A percentile compares a stretch with the other conserved stretches of the same genome.
Evolutionary conservation across 2,113 vertebrate genomes (phyloP).

Genomic region (Urocynchramus pylzowi): DNA sequence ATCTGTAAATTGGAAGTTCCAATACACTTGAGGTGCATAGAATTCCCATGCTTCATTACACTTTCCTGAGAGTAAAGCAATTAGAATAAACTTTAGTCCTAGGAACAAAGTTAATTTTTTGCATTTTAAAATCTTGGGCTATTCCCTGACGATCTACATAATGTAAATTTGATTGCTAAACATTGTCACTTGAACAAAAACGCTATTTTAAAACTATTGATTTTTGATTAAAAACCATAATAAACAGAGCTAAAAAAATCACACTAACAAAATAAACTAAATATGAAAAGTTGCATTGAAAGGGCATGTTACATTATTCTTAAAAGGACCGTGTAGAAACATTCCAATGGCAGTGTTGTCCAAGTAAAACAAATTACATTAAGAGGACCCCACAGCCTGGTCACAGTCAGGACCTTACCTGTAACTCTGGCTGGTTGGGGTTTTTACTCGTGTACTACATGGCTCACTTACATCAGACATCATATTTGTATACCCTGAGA

Average conservation of each 20-base stretch:
- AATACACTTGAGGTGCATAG: constrained; percentile 86
- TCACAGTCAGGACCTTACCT: constrained; percentile 89
- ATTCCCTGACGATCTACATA: constrained; percentile 94
- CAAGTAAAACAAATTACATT: constrained; percentile 86
- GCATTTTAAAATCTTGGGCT: constrained; percentile 94
- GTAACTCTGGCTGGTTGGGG: constrained; percentile 98
- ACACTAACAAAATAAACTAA: constrained; percentile 88
- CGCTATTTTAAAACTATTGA: constrained; percentile 77
- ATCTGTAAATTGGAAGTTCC: constrained; percentile 86
- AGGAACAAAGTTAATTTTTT: constrained; percentile 87
- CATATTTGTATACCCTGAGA: constrained; percentile 99
- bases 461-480: constrained; percentile 97
- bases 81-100: constrained; percentile 96
- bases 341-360: constrained; percentile 99
- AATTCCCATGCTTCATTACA: constrained; percentile 87
- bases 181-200: constrained; percentile 80
- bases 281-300: constrained; percentile 98
- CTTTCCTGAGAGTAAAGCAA: constrained; percentile 94
- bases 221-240: constrained; percentile 89
- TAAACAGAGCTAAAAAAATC: constrained; percentile 84
- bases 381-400: constrained; percentile 76
- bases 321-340: constrained; percentile 93
- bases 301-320: constrained; percentile 96
- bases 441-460: constrained; percentile 98
- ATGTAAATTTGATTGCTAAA: constrained; percentile 93